phyloP scores from a whole-genome alignment of 2,888 invertebrate genomes.

The Tinea trinotella region DNA sequence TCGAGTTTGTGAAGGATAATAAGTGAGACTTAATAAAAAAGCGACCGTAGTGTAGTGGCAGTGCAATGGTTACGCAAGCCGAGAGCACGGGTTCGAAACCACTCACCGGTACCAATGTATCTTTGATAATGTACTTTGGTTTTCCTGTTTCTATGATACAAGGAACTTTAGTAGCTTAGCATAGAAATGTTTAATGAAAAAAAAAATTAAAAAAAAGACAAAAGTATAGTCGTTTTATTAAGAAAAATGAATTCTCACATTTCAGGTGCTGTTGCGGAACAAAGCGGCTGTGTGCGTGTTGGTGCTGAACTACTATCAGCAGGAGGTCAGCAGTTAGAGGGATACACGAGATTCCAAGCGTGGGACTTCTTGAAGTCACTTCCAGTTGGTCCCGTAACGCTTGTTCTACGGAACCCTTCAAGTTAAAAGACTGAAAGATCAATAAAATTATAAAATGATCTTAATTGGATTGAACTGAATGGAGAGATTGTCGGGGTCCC shows the following conservation, averaged over 20 bases:
- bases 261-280: constrained; percentile 88
- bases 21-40: background rate
- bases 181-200: too few relatives aligned
- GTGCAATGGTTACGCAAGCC: too few relatives aligned
- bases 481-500: constrained; percentile 23
- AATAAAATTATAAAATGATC: background rate
- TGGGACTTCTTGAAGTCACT: constrained; percentile 94
- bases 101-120: too few relatives aligned
- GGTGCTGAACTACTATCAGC: constrained; percentile 91
- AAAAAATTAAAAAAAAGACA: background rate
- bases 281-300: constrained; percentile 84
- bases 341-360: constrained; percentile 93
- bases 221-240: background rate
- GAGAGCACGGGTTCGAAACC: too few relatives aligned
- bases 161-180: too few relatives aligned
- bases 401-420: constrained; percentile 62
- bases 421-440: constrained; percentile 11
- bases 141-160: too few relatives aligned
- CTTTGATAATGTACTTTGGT: too few relatives aligned
- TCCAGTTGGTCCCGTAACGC: constrained; percentile 85
- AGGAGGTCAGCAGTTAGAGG: constrained; percentile 84
- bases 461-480: constrained; percentile 6
- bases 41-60: too few relatives aligned
- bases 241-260: background rate
- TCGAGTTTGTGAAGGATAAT: too few relatives aligned